Evolutionary conservation across 2,888 invertebrate species (phyloP), one percentile per base, ranked within the genome.

Genomic region (Drosophila ezoana): DNA sequence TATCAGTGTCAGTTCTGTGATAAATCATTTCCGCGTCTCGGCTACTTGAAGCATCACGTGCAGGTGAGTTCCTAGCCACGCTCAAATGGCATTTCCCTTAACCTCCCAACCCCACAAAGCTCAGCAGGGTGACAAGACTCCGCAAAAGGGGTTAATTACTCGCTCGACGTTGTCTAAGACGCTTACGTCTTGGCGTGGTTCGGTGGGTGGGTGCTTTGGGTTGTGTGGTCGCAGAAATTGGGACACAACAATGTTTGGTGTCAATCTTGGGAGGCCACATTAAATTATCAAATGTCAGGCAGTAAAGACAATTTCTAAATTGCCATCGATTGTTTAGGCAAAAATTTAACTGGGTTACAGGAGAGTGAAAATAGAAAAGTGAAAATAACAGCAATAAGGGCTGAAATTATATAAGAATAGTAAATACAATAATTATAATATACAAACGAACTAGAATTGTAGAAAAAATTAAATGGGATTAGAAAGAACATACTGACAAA

Each of bases 1-100:
- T 97, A 97, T 94, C 95, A 96, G 90, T 98, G 97, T 93, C 96
- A 96, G 93, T 97, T 96, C 93, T 98, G 98, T 93, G 96, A 97
- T 91, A 96, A 97, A 92, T 96, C 97, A 79, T 98, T 97, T 93
- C 96, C 97, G 16, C 94, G 97, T 81, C 95, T 96, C 79, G 96
- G 96, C 75, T 96, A 96, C 92, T 94, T 98, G 85, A 97, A 97
- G 93, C 96, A 97, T 93, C 98, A 98, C 94, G 97, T 98, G 93
- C 97, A 97, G 96, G 97, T 97, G 92, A 91, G 93, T 89, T 32
- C 37, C 9, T 2, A 0, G 38, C 23, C 23, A 23, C 23, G 23
- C 23, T 23, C 23, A 23, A 23, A 23, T 23, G 23, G 6, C 23
- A 23, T 23, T 1, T 1, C 28, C 28, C 28, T 28, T 28, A 28